A percentile compares a stretch with the other conserved stretches of the same genome.
Evolutionary conservation across 1,140 invertebrate genomes (phyloP).

Genomic region (Drosophila rhopaloa): DNA sequence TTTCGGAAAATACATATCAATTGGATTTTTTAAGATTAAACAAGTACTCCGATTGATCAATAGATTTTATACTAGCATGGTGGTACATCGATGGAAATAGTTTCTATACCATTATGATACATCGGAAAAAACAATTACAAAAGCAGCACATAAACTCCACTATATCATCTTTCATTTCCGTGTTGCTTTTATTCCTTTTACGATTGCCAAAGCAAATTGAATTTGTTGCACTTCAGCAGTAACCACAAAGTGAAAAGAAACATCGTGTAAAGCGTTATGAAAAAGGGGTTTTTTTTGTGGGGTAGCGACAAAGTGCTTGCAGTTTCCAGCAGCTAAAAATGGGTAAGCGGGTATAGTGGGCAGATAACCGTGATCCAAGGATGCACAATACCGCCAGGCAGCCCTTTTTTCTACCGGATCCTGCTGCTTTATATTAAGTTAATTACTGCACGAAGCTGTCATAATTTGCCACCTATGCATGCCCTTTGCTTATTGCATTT

Average conservation of each 20-base stretch:
- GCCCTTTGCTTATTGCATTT: slow-evolving; percentile 61
- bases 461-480: slow-evolving; percentile 70
- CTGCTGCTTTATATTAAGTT: slow-evolving; percentile 58
- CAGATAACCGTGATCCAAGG: slow-evolving; percentile 30
- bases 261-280: slow-evolving; percentile 27
- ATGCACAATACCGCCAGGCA: background rate
- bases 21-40: background rate
- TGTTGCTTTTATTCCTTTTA: slow-evolving; percentile 24
- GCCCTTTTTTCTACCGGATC: background rate
- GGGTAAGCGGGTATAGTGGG: slow-evolving; percentile 13
- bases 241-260: slow-evolving; percentile 24
- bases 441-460: slow-evolving; percentile 54
- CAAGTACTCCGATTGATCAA: background rate
- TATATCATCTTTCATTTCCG: slow-evolving; percentile 25
- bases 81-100: too few species aligned
- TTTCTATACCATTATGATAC: background rate
- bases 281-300: slow-evolving; percentile 1
- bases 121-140: slow-evolving; percentile 14
- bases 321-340: slow-evolving; percentile 22
- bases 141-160: slow-evolving; percentile 11
- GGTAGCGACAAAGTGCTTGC: slow-evolving; percentile 25
- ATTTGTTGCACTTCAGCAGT: slow-evolving; percentile 49
- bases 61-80: background rate
- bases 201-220: slow-evolving; percentile 52
- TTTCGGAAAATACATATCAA: background rate